A percentile compares a stretch with the other conserved stretches of the same genome.
These are phyloP conservation scores for Anoncus sp. DNA, from an alignment of 2,888 invertebrate species.

Conservation along the genomic window DNA sequence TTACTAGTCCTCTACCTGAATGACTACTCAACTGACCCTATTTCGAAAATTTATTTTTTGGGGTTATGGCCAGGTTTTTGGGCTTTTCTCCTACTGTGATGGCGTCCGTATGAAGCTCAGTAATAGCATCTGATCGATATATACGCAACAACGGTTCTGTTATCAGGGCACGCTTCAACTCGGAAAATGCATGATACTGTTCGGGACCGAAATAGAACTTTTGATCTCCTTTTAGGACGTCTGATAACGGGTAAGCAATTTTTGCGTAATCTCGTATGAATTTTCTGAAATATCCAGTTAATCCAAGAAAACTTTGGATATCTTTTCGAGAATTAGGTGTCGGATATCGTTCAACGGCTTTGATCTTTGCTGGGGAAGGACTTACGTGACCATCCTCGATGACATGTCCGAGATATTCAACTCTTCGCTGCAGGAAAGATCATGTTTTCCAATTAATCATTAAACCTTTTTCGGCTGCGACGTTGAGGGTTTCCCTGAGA, in stretches of 20 bases:
- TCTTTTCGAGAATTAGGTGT: not conserved
- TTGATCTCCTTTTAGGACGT: not conserved
- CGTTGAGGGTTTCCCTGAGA: no score
- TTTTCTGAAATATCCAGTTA: slow-evolving; percentile 77
- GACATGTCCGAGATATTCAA: slow-evolving; percentile 72
- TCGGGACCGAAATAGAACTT: slow-evolving; percentile 8
- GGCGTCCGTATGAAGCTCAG: no score
- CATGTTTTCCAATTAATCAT: no score
- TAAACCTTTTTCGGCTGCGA: no score
- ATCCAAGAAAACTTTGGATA: slow-evolving; percentile 36
- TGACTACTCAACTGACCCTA: no score
- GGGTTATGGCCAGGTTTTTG: no score
- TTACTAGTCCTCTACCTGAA: no score
- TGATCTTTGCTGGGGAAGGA: slow-evolving; percentile 70
- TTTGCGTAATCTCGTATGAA: slow-evolving; percentile 74
- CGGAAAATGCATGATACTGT: slow-evolving; percentile 1
- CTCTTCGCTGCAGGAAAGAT: slow-evolving; percentile 43
- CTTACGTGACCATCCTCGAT: slow-evolving; percentile 70
- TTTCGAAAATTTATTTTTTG: no score
- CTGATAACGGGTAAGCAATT: slow-evolving; percentile 73
- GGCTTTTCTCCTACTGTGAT: no score
- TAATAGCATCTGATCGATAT: no score
- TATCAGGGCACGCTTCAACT: slow-evolving; percentile 9
- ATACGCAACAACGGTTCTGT: slow-evolving; percentile 6
- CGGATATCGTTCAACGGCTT: slow-evolving; percentile 60